Conservation (phyloP, 2,797 vertebrate species). For the Danionella dracula region DNA sequence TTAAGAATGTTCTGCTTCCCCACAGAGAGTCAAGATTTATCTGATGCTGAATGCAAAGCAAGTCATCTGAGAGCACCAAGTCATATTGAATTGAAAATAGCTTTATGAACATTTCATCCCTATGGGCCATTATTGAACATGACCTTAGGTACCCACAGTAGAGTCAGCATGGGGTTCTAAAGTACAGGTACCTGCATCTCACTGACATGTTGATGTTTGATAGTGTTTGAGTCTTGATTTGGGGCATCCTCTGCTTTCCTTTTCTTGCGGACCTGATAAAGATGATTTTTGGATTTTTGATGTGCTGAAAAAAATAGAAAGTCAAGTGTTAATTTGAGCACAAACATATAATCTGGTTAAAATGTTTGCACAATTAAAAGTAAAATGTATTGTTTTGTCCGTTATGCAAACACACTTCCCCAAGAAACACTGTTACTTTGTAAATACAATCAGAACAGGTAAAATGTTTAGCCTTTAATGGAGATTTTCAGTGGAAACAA, state of each 20-base stretch:
- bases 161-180: conserved; percentile 21
- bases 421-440: no score
- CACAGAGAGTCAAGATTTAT: neutral
- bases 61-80: neutral
- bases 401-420: no score
- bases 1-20: neutral
- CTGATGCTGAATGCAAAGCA: neutral
- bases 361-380: no score
- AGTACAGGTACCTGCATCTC: conserved; percentile 21
- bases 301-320: conserved; percentile 72
- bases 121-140: neutral
- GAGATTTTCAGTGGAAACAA: no score
- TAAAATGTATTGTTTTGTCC: no score
- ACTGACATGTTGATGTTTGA: conserved; percentile 28
- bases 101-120: conserved; percentile 31
- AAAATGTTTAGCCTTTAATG: no score
- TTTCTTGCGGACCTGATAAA: conserved; percentile 78
- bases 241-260: conserved; percentile 60
- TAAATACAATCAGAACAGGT: no score
- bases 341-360: no score
- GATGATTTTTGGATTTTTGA: conserved; percentile 85
- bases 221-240: neutral
- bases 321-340: no score
- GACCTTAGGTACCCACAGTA: conserved; percentile 29
- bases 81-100: neutral